phyloP scores from a whole-genome alignment of 1,140 invertebrate genomes.

The Coenobita brevimanus region DNA sequence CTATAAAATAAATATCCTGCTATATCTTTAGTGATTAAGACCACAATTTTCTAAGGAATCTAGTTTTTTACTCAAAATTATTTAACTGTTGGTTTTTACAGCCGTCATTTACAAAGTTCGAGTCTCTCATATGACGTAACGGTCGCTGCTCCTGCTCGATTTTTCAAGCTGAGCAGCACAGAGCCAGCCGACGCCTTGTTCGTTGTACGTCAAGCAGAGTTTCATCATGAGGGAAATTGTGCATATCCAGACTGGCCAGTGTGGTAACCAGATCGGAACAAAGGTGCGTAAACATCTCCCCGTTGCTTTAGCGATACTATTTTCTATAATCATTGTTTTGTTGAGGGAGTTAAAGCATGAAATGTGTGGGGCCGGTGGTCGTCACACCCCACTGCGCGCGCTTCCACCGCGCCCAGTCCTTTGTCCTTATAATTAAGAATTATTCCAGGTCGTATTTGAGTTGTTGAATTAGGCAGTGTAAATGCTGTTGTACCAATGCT shows the following conservation, averaged over 20 bases:
- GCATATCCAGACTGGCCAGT: conserved; percentile 54
- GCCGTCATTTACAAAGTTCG: too few relatives aligned
- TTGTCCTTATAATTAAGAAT: background rate
- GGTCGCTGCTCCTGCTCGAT: too few relatives aligned
- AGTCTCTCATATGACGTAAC: too few relatives aligned
- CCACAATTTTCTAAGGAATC: too few relatives aligned
- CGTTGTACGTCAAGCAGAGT: too few relatives aligned
- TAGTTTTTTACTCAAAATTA: too few relatives aligned
- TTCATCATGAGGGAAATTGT: conserved; percentile 60
- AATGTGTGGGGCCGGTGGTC: conserved; percentile 5
- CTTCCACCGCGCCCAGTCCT: conserved; percentile 4
- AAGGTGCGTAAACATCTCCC: conserved; percentile 4
- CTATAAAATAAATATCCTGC: too few relatives aligned
- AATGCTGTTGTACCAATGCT: background rate
- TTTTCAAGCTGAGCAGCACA: too few relatives aligned
- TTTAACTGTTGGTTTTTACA: too few relatives aligned
- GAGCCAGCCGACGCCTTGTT: too few relatives aligned
- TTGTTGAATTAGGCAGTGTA: background rate
- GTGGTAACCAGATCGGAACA: conserved; percentile 59
- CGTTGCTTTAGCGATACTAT: background rate
- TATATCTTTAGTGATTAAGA: too few relatives aligned
- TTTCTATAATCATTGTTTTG: background rate
- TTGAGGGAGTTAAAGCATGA: background rate
- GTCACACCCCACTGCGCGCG: conserved; percentile 42
- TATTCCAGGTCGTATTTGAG: background rate